phyloP scores from a whole-genome alignment of 1,140 invertebrate species.

The Caenorhabditis inopinata region DNA sequence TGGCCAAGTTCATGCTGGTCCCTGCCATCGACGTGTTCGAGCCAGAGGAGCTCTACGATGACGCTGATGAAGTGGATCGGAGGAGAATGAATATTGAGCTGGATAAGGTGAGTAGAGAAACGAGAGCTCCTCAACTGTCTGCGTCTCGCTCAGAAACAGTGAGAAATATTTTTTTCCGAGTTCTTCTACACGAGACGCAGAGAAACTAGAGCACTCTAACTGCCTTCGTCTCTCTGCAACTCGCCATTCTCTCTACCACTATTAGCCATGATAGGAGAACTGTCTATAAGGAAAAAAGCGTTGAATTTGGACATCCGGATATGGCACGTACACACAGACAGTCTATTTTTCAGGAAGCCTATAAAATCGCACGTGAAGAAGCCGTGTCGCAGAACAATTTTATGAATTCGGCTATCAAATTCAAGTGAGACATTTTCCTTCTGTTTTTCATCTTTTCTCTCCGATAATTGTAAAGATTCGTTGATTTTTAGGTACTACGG shows the following conservation, averaged over 20 bases:
- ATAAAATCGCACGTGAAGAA: constrained; percentile 16
- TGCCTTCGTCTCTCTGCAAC: no score
- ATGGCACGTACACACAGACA: no score
- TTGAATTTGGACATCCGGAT: no score
- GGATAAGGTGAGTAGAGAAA: constrained; percentile 10
- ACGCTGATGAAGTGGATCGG: not conserved
- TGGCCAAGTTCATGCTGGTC: constrained; percentile 1
- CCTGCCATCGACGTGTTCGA: constrained; percentile 4
- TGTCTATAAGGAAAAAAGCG: no score
- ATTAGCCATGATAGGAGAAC: no score
- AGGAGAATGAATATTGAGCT: not conserved
- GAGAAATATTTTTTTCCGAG: no score
- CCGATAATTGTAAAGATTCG: no score
- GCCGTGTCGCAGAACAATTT: not conserved
- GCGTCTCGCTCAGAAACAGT: no score
- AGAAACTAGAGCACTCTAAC: no score
- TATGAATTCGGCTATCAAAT: constrained; percentile 24
- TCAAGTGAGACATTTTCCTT: not conserved
- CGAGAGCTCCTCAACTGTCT: no score
- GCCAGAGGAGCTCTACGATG: not conserved
- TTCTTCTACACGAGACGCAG: no score
- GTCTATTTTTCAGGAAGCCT: constrained; percentile 6
- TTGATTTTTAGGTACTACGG: not conserved
- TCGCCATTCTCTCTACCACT: no score
- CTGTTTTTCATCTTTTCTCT: not conserved